Conservation (phyloP, 2,797 vertebrate genomes). For the Strix occidentalis region DNA sequence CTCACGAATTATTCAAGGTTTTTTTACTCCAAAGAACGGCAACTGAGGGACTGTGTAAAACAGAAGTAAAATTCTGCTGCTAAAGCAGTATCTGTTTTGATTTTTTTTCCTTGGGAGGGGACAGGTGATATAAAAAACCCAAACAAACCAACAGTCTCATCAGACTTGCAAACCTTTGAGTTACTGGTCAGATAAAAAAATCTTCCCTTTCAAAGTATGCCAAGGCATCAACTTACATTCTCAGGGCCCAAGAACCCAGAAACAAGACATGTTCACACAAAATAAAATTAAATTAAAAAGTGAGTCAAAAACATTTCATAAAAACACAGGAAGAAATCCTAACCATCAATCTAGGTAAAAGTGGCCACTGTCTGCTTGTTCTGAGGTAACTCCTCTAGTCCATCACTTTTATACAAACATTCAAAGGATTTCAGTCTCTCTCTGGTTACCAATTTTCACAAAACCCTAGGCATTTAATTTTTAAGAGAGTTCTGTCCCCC, state of each 20-base stretch:
- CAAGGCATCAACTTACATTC: not conserved
- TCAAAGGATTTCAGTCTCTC: not conserved
- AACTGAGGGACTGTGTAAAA: not conserved
- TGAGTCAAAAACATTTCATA: not conserved
- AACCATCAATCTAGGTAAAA: not conserved
- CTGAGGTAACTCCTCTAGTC: not conserved
- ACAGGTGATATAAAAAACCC: not conserved
- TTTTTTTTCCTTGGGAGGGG: not conserved
- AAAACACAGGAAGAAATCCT: not conserved
- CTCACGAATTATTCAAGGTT: not conserved
- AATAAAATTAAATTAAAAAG: not conserved
- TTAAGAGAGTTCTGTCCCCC: not conserved
- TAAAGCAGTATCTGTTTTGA: not conserved
- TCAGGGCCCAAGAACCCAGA: not conserved
- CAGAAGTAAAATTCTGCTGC: not conserved
- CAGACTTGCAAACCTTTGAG: not conserved
- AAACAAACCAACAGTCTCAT: not conserved
- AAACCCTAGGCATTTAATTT: not conserved
- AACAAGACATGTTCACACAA: not conserved
- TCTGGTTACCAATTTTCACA: not conserved
- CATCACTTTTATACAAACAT: not conserved
- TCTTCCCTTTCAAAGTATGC: not conserved
- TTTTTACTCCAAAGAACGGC: not conserved
- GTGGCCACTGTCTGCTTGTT: not conserved
- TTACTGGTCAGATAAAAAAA: not conserved